A percentile compares a stretch with the other conserved stretches of the same genome.
Conservation (phyloP, 2,797 vertebrate genomes). For the Choloepus didactylus region DNA sequence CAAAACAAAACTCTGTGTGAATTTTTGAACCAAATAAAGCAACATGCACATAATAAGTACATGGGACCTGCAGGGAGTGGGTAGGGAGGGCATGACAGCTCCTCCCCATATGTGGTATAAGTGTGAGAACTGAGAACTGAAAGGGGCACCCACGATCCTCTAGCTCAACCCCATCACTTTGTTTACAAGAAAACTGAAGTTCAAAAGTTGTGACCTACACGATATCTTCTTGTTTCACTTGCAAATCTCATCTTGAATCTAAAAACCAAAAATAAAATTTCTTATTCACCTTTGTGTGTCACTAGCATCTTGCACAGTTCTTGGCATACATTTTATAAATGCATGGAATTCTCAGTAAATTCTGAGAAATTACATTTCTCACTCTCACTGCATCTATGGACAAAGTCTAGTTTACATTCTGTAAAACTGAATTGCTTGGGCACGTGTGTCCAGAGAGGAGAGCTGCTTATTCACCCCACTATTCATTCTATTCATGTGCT, state of each 20-base stretch:
- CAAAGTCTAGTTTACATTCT: not conserved
- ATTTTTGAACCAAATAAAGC: too few relatives aligned
- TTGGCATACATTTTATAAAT: not conserved
- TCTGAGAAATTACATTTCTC: not conserved
- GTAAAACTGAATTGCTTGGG: not conserved
- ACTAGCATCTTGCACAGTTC: conserved; percentile 17
- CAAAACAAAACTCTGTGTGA: too few relatives aligned
- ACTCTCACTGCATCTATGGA: not conserved
- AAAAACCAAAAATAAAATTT: not conserved
- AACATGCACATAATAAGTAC: too few relatives aligned
- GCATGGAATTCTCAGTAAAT: too few relatives aligned
- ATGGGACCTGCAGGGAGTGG: too few relatives aligned
- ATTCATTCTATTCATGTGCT: not conserved
- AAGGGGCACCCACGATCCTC: too few relatives aligned
- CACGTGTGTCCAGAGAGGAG: not conserved
- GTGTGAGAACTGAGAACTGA: too few relatives aligned
- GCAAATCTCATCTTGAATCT: not conserved
- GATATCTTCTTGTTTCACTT: not conserved
- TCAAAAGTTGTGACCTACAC: not conserved
- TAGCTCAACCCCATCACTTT: too few relatives aligned
- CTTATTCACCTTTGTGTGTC: not conserved
- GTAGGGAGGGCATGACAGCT: too few relatives aligned
- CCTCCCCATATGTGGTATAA: too few relatives aligned
- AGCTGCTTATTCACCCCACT: too few relatives aligned
- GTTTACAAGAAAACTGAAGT: too few relatives aligned